A percentile compares a stretch with the other conserved stretches of the same genome.
Evolutionary conservation across 2,797 vertebrate species (phyloP).

Genomic region (Rhinichthys osculus): DNA sequence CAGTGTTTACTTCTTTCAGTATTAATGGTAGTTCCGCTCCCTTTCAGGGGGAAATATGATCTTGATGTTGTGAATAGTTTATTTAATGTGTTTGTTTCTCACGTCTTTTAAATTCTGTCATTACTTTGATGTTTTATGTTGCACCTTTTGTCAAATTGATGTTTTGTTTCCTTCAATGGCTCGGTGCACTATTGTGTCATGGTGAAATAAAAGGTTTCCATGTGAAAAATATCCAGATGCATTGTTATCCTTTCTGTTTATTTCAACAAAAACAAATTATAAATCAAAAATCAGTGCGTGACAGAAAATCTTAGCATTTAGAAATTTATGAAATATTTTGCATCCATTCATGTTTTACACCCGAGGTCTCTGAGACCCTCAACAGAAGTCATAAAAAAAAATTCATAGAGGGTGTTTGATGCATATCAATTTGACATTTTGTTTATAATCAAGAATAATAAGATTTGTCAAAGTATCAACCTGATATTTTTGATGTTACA

Average conservation of each 20-base stretch:
- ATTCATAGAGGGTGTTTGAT: not conserved
- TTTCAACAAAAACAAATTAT: not conserved
- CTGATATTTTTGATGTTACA: not conserved
- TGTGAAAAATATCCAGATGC: constrained; percentile 45
- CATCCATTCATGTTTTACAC: not conserved
- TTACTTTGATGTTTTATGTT: constrained; percentile 72
- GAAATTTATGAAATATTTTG: not conserved
- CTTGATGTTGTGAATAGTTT: constrained; percentile 52
- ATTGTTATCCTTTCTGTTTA: constrained; percentile 12
- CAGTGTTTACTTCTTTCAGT: constrained; percentile 52
- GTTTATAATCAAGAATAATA: not conserved
- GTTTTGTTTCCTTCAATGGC: constrained; percentile 83
- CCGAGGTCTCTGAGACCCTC: not conserved
- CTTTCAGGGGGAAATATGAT: constrained; percentile 36
- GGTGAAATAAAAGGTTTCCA: constrained; percentile 89
- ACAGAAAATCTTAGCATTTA: not conserved
- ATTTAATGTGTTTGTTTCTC: constrained; percentile 49
- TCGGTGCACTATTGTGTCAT: constrained; percentile 81
- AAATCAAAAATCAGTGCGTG: not conserved
- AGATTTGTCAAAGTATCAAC: not conserved
- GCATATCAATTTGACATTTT: not conserved
- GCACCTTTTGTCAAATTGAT: constrained; percentile 80
- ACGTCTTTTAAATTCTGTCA: constrained; percentile 65
- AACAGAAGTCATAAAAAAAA: not conserved
- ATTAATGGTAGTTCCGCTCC: constrained; percentile 30